Conservation (phyloP, 2,888 invertebrate species). For the Achlya flavicornis region DNA sequence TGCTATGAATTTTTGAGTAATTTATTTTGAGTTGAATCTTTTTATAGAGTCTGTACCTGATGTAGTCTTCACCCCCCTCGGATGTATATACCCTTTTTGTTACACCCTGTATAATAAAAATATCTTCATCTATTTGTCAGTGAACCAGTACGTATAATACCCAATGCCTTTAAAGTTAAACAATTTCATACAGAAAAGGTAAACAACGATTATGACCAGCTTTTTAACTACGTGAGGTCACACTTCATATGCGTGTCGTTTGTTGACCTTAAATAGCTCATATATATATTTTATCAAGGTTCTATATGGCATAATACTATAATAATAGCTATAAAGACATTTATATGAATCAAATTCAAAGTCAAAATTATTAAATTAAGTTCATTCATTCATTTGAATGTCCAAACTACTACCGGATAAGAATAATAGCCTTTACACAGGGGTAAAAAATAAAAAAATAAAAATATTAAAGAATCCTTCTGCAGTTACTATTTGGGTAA, state of each 20-base stretch:
- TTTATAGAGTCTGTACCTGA: too few species aligned
- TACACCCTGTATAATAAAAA: neutral
- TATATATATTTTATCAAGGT: neutral
- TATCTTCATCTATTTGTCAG: neutral
- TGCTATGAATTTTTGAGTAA: too few species aligned
- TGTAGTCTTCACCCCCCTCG: too few species aligned
- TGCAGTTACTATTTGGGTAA: too few species aligned
- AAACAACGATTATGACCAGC: neutral
- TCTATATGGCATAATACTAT: neutral
- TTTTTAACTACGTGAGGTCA: neutral
- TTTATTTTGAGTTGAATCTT: too few species aligned
- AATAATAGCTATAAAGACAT: neutral
- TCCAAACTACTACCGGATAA: too few species aligned
- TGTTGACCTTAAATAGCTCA: conserved; percentile 4
- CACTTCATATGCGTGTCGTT: neutral
- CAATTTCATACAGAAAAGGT: conserved; percentile 3
- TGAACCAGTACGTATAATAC: neutral
- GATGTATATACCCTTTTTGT: too few species aligned
- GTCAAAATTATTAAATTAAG: too few species aligned
- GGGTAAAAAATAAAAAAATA: too few species aligned
- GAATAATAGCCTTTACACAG: too few species aligned
- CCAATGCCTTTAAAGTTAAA: conserved; percentile 6
- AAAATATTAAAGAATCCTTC: too few species aligned
- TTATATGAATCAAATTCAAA: neutral
- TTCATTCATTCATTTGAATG: too few species aligned